Conservation (phyloP, 1,140 invertebrate genomes). For the Glossosoma conforme region DNA sequence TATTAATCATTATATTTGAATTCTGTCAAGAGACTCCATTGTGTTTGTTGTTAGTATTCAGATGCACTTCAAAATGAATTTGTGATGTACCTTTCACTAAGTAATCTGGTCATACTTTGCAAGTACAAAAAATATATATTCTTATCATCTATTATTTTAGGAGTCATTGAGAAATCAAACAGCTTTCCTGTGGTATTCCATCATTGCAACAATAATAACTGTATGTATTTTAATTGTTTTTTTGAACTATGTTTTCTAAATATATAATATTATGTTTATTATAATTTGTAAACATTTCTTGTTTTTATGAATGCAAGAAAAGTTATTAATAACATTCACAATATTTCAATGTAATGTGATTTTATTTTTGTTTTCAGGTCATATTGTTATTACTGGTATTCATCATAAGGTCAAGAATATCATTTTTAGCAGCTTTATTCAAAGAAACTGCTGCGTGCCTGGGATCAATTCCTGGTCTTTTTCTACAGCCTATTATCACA, state of each 20-base stretch:
- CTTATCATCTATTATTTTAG: slow-evolving; percentile 51
- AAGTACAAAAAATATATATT: slow-evolving; percentile 9
- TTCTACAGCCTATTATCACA: slow-evolving; percentile 83
- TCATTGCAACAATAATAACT: slow-evolving; percentile 83
- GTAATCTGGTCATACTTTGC: no score
- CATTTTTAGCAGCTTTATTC: slow-evolving; percentile 76
- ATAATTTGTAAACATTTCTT: no score
- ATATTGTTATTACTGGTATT: slow-evolving; percentile 75
- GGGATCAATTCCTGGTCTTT: slow-evolving; percentile 74
- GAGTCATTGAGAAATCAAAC: slow-evolving; percentile 82
- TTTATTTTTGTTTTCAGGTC: slow-evolving; percentile 53
- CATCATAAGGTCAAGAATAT: slow-evolving; percentile 73
- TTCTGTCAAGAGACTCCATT: background rate
- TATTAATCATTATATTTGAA: no score
- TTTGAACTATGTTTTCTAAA: no score
- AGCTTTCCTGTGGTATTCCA: slow-evolving; percentile 77
- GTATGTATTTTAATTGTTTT: slow-evolving; percentile 59
- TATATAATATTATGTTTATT: no score
- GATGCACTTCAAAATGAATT: background rate
- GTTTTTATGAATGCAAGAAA: no score
- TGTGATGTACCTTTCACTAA: no score
- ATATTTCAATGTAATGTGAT: no score
- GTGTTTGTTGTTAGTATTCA: background rate
- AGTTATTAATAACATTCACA: no score
- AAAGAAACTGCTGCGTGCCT: slow-evolving; percentile 84